phyloP scores from a whole-genome alignment of 1,140 invertebrate genomes.

The Drosophila asahinai region DNA sequence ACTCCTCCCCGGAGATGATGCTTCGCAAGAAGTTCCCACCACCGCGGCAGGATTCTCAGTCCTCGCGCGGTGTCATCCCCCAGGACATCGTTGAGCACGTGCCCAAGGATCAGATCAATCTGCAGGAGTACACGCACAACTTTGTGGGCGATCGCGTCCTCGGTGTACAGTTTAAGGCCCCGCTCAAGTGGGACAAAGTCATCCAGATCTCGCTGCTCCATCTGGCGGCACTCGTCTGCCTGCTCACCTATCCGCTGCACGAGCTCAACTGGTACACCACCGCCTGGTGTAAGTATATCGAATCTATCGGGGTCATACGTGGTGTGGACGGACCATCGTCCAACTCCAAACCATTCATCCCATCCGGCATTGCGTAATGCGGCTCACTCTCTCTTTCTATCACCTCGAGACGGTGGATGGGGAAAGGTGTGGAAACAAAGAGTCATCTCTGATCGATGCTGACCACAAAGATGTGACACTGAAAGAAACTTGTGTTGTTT shows the following conservation, averaged over 20 bases:
- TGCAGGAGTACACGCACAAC: constrained; percentile 69
- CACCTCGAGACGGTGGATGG: constrained; percentile 29
- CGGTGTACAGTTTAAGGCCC: constrained; percentile 75
- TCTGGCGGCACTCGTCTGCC: constrained; percentile 51
- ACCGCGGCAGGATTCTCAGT: constrained; percentile 3
- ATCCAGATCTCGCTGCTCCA: constrained; percentile 82
- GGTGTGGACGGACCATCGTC: constrained; percentile 6
- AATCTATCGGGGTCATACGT: constrained; percentile 10
- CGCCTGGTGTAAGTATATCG: constrained; percentile 79
- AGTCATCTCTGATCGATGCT: constrained; percentile 48
- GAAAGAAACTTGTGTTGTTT: not conserved
- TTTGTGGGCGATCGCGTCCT: constrained; percentile 75
- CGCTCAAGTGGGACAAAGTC: constrained; percentile 85
- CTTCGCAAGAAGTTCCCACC: constrained; percentile 48
- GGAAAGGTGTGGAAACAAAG: constrained; percentile 51
- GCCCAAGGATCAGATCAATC: constrained; percentile 70
- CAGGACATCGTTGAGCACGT: constrained; percentile 45
- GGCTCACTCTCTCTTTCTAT: constrained; percentile 53
- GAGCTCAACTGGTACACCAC: constrained; percentile 44
- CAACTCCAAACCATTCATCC: constrained; percentile 24
- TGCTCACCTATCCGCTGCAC: constrained; percentile 61
- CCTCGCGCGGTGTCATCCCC: constrained; percentile 29
- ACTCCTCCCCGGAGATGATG: constrained; percentile 63
- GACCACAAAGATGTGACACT: constrained; percentile 12
- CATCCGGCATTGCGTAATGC: constrained; percentile 48